Evolutionary conservation across 2,888 invertebrate genomes (phyloP), one percentile per base, ranked within the genome.

Genomic region (Ramazzottius varieornatus): DNA sequence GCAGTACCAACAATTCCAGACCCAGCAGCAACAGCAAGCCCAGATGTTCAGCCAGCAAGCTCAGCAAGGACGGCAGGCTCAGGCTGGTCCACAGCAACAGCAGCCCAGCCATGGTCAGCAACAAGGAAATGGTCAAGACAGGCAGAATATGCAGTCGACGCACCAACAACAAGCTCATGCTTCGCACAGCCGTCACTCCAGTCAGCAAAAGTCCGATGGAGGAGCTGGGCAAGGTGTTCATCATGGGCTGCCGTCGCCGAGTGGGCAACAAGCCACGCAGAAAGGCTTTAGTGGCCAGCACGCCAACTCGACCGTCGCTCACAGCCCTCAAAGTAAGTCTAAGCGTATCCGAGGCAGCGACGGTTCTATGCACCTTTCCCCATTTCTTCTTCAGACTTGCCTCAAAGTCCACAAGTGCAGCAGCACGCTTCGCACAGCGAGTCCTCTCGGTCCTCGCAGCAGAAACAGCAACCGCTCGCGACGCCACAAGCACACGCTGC

Each of bases 91-190:
- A n/a, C n/a, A n/a, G n/a, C n/a, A n/a, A n/a, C n/a, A 46, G 65
- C 63, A 63, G 34, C 63, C 65, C 46, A 65, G 65, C 66, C 66
- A 29, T 32, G 64, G 46, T 29, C 67, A 63, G 46, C 66, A 46
- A 65, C 66, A 64, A 63, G 63, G 32, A 67, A 16, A 13, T 63
- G 29, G 32, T 8, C 8, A 63, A 32, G n/a, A 40, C 40, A 8
- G 40, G n/a, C 67, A 70, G 65, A 68, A 67, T 29, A 67, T 66
- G 46, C 70, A 70, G 13, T 33, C 67, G 1, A 34, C 54, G 1
- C 46, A 33, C 46, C 63, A 65, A n/a, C 65, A 33, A 54, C 69
- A 68, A 63, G 66, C 64, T 16, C 46, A 16, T 33, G 46, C 13
- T 33, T 63, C 65, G n/a, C 64, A 64, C 13, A 32, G 64, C 13